A percentile compares a stretch with the other conserved stretches of the same genome.
Evolutionary conservation across 2,113 vertebrate genomes (phyloP).

Genomic region (Pterocles orientalis): DNA sequence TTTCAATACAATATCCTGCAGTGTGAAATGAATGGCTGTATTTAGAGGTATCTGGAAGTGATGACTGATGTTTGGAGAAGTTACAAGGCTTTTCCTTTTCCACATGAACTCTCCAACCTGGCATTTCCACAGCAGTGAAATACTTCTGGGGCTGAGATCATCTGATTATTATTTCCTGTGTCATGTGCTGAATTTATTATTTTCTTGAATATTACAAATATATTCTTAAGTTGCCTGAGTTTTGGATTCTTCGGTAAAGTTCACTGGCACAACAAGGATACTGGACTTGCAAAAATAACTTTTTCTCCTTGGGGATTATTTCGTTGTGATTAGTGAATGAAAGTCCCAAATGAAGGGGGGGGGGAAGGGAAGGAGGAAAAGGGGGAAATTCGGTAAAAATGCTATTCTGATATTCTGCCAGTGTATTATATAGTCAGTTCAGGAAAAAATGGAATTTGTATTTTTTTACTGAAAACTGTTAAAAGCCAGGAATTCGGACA

Average conservation of each 20-base stretch:
- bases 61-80: slow-evolving; percentile 72
- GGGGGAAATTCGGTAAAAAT: neutral
- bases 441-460: neutral
- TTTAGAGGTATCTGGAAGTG: slow-evolving; percentile 76
- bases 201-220: slow-evolving; percentile 56
- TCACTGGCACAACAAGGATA: neutral
- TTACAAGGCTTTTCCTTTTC: slow-evolving; percentile 74
- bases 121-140: slow-evolving; percentile 66
- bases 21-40: slow-evolving; percentile 70
- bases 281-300: slow-evolving; percentile 9
- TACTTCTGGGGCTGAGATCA: slow-evolving; percentile 71
- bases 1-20: slow-evolving; percentile 73
- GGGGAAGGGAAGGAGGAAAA: too few relatives aligned
- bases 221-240: slow-evolving; percentile 31
- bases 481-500: neutral
- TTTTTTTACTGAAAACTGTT: neutral
- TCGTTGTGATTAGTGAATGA: slow-evolving; percentile 12
- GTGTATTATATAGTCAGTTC: neutral
- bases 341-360: neutral
- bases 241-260: slow-evolving; percentile 3
- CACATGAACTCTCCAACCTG: slow-evolving; percentile 75
- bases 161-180: slow-evolving; percentile 75
- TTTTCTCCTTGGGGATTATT: neutral
- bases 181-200: slow-evolving; percentile 71
- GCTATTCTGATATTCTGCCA: neutral